Percentiles rank a stretch among this genome's conserved stretches.
phyloP scores from a whole-genome alignment of 2,113 vertebrate genomes.

The Sorex araneus region DNA sequence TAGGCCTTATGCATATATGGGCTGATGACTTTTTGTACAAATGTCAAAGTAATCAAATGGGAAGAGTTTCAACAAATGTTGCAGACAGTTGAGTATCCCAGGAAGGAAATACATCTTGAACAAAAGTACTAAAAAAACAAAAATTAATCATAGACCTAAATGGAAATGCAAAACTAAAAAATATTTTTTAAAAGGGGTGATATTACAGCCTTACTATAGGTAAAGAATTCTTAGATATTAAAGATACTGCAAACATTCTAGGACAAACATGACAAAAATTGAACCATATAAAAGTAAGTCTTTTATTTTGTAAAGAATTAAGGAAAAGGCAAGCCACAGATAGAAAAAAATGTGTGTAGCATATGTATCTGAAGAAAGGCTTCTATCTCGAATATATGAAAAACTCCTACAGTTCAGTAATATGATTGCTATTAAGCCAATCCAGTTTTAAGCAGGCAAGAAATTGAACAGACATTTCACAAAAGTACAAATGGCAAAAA shows the following conservation, averaged over 20 bases:
- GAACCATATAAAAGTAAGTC: background rate
- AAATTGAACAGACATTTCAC: background rate
- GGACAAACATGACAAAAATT: constrained; percentile 35
- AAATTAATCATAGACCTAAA: constrained; percentile 57
- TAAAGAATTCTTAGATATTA: constrained; percentile 59
- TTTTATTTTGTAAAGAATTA: too few species aligned
- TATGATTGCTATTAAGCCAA: constrained; percentile 17
- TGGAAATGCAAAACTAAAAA: constrained; percentile 54
- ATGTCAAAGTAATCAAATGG: constrained; percentile 23
- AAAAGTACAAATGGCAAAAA: constrained; percentile 14
- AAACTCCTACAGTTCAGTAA: background rate
- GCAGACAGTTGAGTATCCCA: constrained; percentile 62
- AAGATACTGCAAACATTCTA: background rate
- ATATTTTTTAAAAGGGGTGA: constrained; percentile 14
- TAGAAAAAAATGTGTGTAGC: background rate
- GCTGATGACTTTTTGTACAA: constrained; percentile 72
- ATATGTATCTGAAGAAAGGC: background rate
- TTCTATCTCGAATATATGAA: background rate
- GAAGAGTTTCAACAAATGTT: constrained; percentile 67
- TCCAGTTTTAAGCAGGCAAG: constrained; percentile 3
- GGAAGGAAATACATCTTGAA: constrained; percentile 58
- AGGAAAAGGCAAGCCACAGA: background rate
- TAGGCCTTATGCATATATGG: constrained; percentile 48
- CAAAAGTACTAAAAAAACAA: constrained; percentile 1
- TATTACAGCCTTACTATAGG: background rate